phyloP scores from a whole-genome alignment of 2,113 vertebrate species.

The Hippocampus guttulatus region DNA sequence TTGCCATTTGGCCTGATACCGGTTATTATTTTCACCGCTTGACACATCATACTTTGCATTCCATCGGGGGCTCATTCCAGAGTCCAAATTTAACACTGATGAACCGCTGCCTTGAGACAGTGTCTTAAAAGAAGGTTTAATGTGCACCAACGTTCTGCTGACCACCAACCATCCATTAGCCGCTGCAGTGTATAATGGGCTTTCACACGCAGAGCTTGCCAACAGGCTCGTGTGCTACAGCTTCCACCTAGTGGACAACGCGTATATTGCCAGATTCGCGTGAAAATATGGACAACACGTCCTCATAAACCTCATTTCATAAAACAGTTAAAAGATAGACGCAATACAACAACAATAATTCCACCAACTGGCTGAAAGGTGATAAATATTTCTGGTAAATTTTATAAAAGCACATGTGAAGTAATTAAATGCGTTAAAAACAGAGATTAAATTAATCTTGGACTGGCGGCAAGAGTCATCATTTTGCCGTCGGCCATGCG shows the following conservation, averaged over 20 bases:
- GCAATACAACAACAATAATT: no score
- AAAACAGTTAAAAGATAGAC: no score
- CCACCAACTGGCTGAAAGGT: no score
- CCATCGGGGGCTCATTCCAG: not conserved
- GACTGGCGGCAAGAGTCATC: no score
- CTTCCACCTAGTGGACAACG: slow-evolving; percentile 48
- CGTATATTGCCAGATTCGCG: not conserved
- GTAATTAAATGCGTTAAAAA: no score
- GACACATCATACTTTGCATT: not conserved
- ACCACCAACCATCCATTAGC: not conserved
- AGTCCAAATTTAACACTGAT: not conserved
- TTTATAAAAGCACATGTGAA: no score
- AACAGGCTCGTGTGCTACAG: not conserved
- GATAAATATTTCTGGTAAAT: no score
- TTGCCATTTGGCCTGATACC: no score
- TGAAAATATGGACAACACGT: not conserved
- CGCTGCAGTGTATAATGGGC: not conserved
- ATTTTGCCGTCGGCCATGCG: no score
- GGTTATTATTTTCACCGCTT: not conserved
- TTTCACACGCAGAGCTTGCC: not conserved
- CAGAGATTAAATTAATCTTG: no score
- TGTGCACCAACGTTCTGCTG: not conserved
- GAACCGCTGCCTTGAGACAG: not conserved
- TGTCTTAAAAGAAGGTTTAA: not conserved
- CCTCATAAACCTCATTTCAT: no score